Evolutionary conservation across 2,113 vertebrate species (phyloP), one percentile per base, ranked within the genome.

Genomic region (Arvicanthis niloticus): DNA sequence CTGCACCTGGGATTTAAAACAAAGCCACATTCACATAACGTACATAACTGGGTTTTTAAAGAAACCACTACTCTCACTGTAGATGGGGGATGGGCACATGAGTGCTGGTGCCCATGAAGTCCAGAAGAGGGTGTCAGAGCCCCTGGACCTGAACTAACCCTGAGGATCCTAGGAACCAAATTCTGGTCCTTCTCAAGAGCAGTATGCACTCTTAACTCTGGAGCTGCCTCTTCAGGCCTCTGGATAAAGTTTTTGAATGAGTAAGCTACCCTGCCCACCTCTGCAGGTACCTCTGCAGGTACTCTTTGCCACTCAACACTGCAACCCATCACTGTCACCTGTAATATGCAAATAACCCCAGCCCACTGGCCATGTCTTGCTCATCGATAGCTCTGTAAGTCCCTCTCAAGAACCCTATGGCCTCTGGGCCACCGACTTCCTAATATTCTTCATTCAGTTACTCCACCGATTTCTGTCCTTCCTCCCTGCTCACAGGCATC

Each of bases 381-480:
- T 96, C 53, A 73, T 37, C 13, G 15, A 65, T 2, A 0, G 5
- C 9, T 26, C 62, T 21, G 1, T 58, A 84, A 68, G 45, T 94
- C 29, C 42, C 19, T 70, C 81, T 73, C 42, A 34, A 86, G 89
- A 58, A 4, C 37, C 76, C 31, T 40, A 29, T 22, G 6, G 17
- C 82, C 72, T 81, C n/a, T 67, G 48, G 62, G 75, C 51, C 8
- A 31, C 51, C 58, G 51, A 7, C 31, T 65, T 13, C 6, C 34
- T 88, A 82, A 19, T 67, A 77, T 85, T 73, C 67, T 76, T 78
- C 80, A 88, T 51, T 37, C 26, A 48, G n/a, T 7, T 86, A 21
- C 85, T 86, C n/a, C 81, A 42, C 40, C 86, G 72, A 77, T 37
- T 88, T 77, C 51, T 48, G 89, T 89, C 40, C 62, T 80, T 88